Percentiles rank a stretch among this genome's conserved stretches.
Conservation (phyloP, 2,888 invertebrate species). For the Torymus tubicola region DNA sequence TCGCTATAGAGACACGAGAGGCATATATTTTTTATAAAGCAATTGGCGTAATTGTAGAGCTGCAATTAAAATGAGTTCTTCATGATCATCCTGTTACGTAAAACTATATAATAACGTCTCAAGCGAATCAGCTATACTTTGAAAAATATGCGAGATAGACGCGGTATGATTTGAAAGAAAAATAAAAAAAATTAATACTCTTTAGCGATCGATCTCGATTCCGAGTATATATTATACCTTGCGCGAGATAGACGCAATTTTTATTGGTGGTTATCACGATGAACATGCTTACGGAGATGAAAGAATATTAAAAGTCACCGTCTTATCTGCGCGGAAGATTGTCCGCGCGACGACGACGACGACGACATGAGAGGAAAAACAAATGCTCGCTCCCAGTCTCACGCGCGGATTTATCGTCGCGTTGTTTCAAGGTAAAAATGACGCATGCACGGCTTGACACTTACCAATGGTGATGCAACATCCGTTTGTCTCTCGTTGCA, state of each 20-base stretch:
- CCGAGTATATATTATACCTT: no score
- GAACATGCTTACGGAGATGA: constrained; percentile 2
- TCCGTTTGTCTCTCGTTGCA: constrained; percentile 65
- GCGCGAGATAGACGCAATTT: neutral
- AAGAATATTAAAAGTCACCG: constrained; percentile 26
- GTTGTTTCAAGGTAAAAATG: constrained; percentile 35
- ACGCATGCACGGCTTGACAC: constrained; percentile 51
- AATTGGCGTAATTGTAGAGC: neutral
- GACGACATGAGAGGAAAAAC: constrained; percentile 7
- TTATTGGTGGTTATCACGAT: neutral
- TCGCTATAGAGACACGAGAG: no score
- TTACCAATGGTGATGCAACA: constrained; percentile 68
- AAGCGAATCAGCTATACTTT: no score
- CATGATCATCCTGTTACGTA: no score
- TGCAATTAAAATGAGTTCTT: neutral
- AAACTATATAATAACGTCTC: no score
- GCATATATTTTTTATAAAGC: no score
- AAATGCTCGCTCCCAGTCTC: constrained; percentile 13
- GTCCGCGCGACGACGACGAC: neutral
- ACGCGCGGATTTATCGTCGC: constrained; percentile 42
- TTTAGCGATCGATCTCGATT: no score
- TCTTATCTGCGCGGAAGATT: constrained; percentile 35
- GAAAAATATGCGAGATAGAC: no score
- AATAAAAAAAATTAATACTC: no score
- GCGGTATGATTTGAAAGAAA: no score